Evolutionary conservation across 1,140 invertebrate species (phyloP).

Genomic region (Prorops nasuta): DNA sequence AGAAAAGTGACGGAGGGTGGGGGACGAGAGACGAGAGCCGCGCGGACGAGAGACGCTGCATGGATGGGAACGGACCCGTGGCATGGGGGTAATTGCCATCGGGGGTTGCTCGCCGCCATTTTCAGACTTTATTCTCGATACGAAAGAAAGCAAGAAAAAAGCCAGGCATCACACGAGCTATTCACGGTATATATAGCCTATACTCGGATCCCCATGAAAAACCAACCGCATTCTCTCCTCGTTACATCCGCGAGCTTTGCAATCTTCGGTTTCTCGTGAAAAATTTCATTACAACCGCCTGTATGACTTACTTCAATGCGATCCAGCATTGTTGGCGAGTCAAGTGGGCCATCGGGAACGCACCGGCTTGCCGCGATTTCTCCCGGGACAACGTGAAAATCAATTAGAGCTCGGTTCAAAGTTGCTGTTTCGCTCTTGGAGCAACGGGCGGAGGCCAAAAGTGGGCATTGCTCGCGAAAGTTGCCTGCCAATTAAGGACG

Average conservation of each 20-base stretch:
- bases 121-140: constrained; percentile 35
- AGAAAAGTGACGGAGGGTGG: constrained; percentile 14
- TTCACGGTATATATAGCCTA: no score
- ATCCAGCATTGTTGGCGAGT: neutral
- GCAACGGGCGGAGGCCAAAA: neutral
- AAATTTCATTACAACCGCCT: no score
- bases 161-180: no score
- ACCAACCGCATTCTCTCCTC: no score
- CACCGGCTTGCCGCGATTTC: neutral
- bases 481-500: no score
- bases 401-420: neutral
- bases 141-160: no score
- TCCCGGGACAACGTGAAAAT: neutral
- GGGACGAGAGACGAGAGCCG: constrained; percentile 14
- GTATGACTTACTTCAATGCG: neutral
- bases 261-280: no score
- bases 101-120: constrained; percentile 23
- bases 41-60: constrained; percentile 1
- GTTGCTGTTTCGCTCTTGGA: neutral
- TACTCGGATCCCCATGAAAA: no score
- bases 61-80: constrained; percentile 9
- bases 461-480: neutral
- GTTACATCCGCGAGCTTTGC: no score
- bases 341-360: neutral
- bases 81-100: constrained; percentile 42